Conservation (phyloP, 2,888 invertebrate genomes). For the Trichogramma dendrolimi region DNA sequence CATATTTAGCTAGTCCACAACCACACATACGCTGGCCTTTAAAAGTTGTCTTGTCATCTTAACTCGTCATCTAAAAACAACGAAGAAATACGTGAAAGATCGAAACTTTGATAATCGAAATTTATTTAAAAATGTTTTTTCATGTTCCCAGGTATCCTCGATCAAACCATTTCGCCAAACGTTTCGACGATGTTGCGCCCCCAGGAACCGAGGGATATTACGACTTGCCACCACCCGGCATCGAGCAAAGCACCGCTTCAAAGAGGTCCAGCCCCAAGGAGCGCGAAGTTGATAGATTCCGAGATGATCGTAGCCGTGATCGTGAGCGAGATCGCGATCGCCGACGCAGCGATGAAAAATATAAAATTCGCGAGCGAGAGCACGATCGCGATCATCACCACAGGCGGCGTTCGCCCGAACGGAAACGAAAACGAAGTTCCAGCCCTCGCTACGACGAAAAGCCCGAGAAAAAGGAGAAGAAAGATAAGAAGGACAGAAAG, state of each 20-base stretch:
- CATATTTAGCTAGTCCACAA: no score
- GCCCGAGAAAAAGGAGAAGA: constrained; percentile 55
- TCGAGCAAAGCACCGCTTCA: constrained; percentile 36
- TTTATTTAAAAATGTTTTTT: constrained; percentile 24
- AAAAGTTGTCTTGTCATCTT: no score
- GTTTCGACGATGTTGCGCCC: constrained; percentile 50
- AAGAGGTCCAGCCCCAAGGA: constrained; percentile 37
- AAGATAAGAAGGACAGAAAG: constrained; percentile 52
- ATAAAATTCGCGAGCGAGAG: constrained; percentile 45
- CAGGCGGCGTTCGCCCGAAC: constrained; percentile 43
- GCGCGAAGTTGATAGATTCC: constrained; percentile 34
- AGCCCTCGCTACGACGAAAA: constrained; percentile 51
- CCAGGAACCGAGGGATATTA: constrained; percentile 55
- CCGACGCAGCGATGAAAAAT: constrained; percentile 47
- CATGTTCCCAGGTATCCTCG: constrained; percentile 47
- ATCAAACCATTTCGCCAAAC: constrained; percentile 36
- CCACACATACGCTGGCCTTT: no score
- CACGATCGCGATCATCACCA: constrained; percentile 49
- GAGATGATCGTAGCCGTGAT: neutral
- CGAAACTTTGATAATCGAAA: no score
- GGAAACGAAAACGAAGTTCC: constrained; percentile 49
- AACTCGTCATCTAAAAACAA: no score
- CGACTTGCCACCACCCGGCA: constrained; percentile 48
- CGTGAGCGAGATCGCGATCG: constrained; percentile 31
- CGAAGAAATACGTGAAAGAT: neutral